Evolutionary conservation across 2,797 vertebrate species (phyloP).

Genomic region (Clarias fuscus): DNA sequence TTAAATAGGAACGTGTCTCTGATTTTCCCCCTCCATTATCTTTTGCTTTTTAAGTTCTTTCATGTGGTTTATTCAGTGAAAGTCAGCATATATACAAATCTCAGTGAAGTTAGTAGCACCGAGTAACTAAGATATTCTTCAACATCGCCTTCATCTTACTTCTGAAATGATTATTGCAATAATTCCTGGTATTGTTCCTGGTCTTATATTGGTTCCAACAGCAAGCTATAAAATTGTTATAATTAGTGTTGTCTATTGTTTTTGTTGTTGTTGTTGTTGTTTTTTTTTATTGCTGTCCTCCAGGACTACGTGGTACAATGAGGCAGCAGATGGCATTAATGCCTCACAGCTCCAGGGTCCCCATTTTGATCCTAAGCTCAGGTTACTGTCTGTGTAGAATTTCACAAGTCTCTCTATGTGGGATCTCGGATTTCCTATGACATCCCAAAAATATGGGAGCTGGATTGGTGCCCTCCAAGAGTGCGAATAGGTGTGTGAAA

Average conservation of each 20-base stretch:
- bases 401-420: not conserved
- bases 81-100: conserved; percentile 24
- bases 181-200: not conserved
- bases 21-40: conserved; percentile 2
- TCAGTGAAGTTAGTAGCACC: not conserved
- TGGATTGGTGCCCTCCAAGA: not conserved
- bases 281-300: not conserved
- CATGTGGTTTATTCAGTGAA: conserved; percentile 5
- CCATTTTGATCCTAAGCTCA: not conserved
- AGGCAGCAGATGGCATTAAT: not conserved
- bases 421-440: not conserved
- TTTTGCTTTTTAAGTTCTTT: conserved; percentile 24
- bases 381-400: not conserved
- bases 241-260: not conserved
- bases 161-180: not conserved
- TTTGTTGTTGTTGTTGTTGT: too few species aligned
- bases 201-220: not conserved
- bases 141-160: not conserved
- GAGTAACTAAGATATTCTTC: not conserved
- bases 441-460: not conserved
- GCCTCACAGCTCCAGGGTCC: not conserved
- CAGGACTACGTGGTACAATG: too few species aligned
- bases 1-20: conserved; percentile 32
- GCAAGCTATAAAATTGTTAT: not conserved
- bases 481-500: not conserved